Percentiles rank a stretch among this genome's conserved stretches.
These are phyloP conservation scores for Gallinago media DNA, from an alignment of 2,113 vertebrate species.

Conservation along the genomic window DNA sequence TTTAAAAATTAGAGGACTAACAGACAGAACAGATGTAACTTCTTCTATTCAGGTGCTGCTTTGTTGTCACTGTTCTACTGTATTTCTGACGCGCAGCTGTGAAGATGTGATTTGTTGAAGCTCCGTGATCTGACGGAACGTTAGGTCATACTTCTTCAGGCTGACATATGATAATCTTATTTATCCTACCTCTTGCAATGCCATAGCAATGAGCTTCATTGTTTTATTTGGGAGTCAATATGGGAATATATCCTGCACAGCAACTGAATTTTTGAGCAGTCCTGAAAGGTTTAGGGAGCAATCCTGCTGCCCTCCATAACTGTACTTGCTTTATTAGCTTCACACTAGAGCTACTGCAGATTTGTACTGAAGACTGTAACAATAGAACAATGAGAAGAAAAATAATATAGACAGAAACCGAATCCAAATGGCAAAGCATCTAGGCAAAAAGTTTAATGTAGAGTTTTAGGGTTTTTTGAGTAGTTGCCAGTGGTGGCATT, in stretches of 20 bases:
- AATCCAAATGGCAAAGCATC: neutral
- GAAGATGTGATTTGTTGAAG: neutral
- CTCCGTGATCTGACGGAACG: neutral
- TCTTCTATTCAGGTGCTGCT: neutral
- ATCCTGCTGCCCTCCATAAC: neutral
- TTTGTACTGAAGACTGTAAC: neutral
- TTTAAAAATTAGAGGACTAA: neutral
- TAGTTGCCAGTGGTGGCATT: neutral
- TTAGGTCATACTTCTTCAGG: neutral
- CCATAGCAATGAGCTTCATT: neutral
- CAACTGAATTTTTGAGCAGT: neutral
- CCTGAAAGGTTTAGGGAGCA: neutral
- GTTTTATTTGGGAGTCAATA: neutral
- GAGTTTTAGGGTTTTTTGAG: neutral
- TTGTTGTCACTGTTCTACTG: neutral
- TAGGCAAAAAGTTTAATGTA: neutral
- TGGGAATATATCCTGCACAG: neutral
- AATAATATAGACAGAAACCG: neutral
- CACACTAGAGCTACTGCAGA: neutral
- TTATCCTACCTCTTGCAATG: neutral
- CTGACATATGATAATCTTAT: neutral
- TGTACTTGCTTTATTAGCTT: neutral
- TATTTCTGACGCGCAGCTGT: neutral
- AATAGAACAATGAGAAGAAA: neutral
- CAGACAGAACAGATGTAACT: neutral